Evolutionary conservation across 2,797 vertebrate genomes (phyloP).

Genomic region (Rhinophrynus dorsalis): DNA sequence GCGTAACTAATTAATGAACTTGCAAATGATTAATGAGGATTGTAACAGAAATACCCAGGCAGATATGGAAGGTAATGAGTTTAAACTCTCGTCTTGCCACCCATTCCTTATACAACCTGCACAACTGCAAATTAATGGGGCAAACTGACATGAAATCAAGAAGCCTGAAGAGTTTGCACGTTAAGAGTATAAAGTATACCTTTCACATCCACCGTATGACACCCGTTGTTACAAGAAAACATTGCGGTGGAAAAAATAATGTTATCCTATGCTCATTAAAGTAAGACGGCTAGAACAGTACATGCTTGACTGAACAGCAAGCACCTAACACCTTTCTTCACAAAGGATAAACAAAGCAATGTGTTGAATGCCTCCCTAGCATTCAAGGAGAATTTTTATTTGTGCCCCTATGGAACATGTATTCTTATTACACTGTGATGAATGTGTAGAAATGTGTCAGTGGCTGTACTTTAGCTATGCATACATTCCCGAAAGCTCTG

Average conservation of each 20-base stretch:
- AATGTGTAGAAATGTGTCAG: too few relatives aligned
- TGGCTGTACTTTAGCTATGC: too few relatives aligned
- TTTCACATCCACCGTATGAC: slow-evolving; percentile 38
- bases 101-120: slow-evolving; percentile 51
- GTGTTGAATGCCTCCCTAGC: too few relatives aligned
- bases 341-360: background rate
- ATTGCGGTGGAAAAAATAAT: slow-evolving; percentile 11
- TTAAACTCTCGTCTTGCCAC: slow-evolving; percentile 59
- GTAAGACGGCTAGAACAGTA: background rate
- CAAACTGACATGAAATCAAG: slow-evolving; percentile 44
- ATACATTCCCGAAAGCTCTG: too few relatives aligned
- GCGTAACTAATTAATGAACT: slow-evolving; percentile 70
- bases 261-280: slow-evolving; percentile 1
- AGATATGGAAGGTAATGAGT: slow-evolving; percentile 60
- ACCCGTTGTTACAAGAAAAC: slow-evolving; percentile 7
- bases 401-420: too few relatives aligned
- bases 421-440: too few relatives aligned
- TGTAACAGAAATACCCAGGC: slow-evolving; percentile 64
- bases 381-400: too few relatives aligned
- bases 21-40: slow-evolving; percentile 73
- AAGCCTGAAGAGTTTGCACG: slow-evolving; percentile 37
- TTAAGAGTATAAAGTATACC: slow-evolving; percentile 29
- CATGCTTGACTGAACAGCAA: background rate
- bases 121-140: slow-evolving; percentile 40
- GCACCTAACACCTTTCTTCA: background rate